phyloP scores from a whole-genome alignment of 2,888 invertebrate genomes.

The Malthinus flaveolus region DNA sequence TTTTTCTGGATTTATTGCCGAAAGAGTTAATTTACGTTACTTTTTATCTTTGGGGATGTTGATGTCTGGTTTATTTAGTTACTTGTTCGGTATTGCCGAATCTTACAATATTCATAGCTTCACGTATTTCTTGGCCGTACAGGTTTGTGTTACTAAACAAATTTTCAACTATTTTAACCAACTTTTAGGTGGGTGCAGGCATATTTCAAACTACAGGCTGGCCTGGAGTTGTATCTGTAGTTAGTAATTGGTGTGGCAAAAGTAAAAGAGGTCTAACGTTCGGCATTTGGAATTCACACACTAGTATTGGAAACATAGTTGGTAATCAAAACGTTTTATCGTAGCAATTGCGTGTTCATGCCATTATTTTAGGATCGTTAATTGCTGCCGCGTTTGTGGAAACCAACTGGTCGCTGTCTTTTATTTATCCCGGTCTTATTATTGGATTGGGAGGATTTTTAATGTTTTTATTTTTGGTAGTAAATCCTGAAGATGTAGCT shows the following conservation, averaged over 20 bases:
- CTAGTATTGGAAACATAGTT: slow-evolving; percentile 92
- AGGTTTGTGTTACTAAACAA: slow-evolving; percentile 60
- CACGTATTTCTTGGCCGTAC: slow-evolving; percentile 80
- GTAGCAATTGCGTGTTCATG: background rate
- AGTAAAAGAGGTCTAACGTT: slow-evolving; percentile 89
- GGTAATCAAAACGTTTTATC: slow-evolving; percentile 55
- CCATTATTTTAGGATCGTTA: slow-evolving; percentile 62
- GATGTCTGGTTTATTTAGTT: slow-evolving; percentile 81
- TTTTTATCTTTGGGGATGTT: slow-evolving; percentile 93
- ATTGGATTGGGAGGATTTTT: slow-evolving; percentile 73
- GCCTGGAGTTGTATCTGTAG: slow-evolving; percentile 92
- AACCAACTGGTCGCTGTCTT: slow-evolving; percentile 86
- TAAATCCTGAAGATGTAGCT: slow-evolving; percentile 80
- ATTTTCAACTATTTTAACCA: too few relatives aligned
- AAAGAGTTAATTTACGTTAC: slow-evolving; percentile 86
- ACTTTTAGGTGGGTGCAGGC: slow-evolving; percentile 77
- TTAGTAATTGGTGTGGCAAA: slow-evolving; percentile 97
- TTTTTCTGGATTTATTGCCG: slow-evolving; percentile 85
- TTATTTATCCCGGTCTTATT: slow-evolving; percentile 86
- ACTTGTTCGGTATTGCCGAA: slow-evolving; percentile 86
- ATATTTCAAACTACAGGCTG: slow-evolving; percentile 92
- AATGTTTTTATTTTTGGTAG: slow-evolving; percentile 81
- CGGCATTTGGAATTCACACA: slow-evolving; percentile 97
- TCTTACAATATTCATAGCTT: slow-evolving; percentile 80
- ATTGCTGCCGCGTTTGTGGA: slow-evolving; percentile 88